These are phyloP conservation scores for Phycodurus eques DNA, from an alignment of 2,113 vertebrate species.

Conservation along the genomic window DNA sequence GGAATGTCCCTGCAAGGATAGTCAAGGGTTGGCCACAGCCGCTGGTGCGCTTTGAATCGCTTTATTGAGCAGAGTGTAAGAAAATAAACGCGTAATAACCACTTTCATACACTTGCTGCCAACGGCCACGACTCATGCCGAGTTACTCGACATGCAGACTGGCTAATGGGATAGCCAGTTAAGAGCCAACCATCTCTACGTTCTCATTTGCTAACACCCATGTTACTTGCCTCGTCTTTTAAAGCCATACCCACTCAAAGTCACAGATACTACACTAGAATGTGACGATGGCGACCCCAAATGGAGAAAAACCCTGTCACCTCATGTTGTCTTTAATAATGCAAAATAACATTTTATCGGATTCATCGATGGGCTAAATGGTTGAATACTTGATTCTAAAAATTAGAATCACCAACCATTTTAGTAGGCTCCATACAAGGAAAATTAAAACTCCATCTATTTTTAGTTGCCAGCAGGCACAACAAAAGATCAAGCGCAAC, in stretches of 20 bases:
- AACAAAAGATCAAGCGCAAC: not conserved
- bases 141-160: too few relatives aligned
- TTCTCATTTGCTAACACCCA: too few relatives aligned
- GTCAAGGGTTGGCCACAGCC: too few relatives aligned
- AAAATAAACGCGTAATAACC: too few relatives aligned
- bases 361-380: not conserved
- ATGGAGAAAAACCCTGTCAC: not conserved
- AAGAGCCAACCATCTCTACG: too few relatives aligned
- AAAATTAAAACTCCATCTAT: not conserved
- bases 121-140: too few relatives aligned
- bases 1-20: too few relatives aligned
- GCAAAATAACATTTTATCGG: not conserved
- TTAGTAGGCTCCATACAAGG: not conserved
- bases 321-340: not conserved
- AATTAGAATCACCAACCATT: not conserved
- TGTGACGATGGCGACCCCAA: not conserved
- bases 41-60: too few relatives aligned
- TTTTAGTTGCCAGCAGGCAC: not conserved
- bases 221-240: not conserved
- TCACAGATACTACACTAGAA: not conserved
- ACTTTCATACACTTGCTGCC: too few relatives aligned
- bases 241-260: not conserved
- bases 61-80: too few relatives aligned
- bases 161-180: too few relatives aligned
- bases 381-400: not conserved